A percentile compares a stretch with the other conserved stretches of the same genome.
Evolutionary conservation across 1,140 invertebrate genomes (phyloP).

Genomic region (Phenacoccus solenopsis): DNA sequence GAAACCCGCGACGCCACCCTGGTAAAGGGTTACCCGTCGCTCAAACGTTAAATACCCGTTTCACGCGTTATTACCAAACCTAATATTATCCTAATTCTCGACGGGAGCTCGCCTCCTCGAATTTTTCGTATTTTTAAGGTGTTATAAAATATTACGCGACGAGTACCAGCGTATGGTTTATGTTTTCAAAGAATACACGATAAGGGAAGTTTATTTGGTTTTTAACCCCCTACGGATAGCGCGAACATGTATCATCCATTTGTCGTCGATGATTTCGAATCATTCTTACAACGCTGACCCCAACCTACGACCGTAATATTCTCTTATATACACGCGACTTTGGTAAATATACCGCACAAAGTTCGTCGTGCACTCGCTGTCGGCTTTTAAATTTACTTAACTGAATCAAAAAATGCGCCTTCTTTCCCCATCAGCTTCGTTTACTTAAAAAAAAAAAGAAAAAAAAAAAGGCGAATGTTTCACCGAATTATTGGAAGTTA

Average conservation of each 20-base stretch:
- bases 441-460: background rate
- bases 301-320: background rate
- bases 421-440: too few relatives aligned
- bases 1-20: too few relatives aligned
- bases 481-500: slow-evolving; percentile 1
- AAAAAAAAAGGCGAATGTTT: background rate
- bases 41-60: too few relatives aligned
- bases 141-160: background rate
- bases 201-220: slow-evolving; percentile 5
- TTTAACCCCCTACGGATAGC: background rate
- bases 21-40: too few relatives aligned
- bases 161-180: slow-evolving; percentile 7
- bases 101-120: too few relatives aligned
- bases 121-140: too few relatives aligned
- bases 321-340: slow-evolving; percentile 10
- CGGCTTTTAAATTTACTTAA: background rate
- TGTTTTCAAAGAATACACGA: background rate
- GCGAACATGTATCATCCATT: slow-evolving; percentile 16
- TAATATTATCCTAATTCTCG: too few relatives aligned
- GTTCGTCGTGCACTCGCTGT: too few relatives aligned
- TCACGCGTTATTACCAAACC: too few relatives aligned
- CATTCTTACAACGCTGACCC: background rate
- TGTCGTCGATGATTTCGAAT: background rate
- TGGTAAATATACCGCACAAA: background rate
- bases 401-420: background rate